These are phyloP conservation scores for Seriola quinqueradiata DNA, from an alignment of 2,113 vertebrate genomes.

Conservation along the genomic window DNA sequence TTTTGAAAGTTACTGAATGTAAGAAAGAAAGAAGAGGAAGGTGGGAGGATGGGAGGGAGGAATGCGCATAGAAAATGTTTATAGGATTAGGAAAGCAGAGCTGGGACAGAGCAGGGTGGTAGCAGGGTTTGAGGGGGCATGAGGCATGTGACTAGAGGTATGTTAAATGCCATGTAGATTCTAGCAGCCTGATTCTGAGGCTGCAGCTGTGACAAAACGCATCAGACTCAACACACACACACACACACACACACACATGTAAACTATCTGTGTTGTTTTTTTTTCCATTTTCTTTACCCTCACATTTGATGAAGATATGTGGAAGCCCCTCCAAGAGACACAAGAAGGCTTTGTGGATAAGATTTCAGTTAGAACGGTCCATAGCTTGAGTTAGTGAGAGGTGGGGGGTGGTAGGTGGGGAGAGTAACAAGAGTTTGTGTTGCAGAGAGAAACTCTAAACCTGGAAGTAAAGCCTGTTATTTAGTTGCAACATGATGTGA, in stretches of 20 bases:
- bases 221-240: constrained; percentile 2
- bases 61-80: constrained; percentile 68
- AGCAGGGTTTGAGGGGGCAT: background rate
- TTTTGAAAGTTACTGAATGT: constrained; percentile 53
- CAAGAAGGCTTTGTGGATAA: constrained; percentile 36
- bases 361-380: constrained; percentile 4
- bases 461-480: constrained; percentile 41
- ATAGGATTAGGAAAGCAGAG: constrained; percentile 62
- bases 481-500: constrained; percentile 33
- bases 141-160: constrained; percentile 49
- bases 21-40: constrained; percentile 2
- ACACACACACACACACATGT: too few species aligned
- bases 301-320: constrained; percentile 6
- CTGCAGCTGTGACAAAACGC: constrained; percentile 40
- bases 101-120: constrained; percentile 27
- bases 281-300: background rate
- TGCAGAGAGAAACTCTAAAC: constrained; percentile 51
- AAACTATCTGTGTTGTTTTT: background rate
- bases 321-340: background rate
- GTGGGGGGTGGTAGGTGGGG: background rate
- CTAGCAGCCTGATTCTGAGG: constrained; percentile 15
- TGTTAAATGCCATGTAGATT: constrained; percentile 36
- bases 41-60: constrained; percentile 6
- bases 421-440: constrained; percentile 5
- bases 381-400: constrained; percentile 3